phyloP scores from a whole-genome alignment of 2,888 invertebrate species.

The Aporophyla nigra region DNA sequence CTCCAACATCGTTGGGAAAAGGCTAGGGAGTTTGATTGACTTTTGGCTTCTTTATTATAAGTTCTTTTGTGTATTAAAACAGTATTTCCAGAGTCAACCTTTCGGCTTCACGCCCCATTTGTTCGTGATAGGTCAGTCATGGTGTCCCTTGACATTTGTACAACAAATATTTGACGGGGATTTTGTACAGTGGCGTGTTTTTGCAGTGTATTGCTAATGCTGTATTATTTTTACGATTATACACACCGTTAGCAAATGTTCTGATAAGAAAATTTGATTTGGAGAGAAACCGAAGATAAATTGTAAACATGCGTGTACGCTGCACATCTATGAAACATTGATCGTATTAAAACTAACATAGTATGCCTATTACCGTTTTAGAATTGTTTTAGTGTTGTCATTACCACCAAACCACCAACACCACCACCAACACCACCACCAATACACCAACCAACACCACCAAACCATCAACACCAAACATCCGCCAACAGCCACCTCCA shows the following conservation, averaged over 20 bases:
- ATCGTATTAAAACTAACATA: slow-evolving; percentile 22
- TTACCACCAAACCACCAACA: too few relatives aligned
- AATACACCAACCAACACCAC: too few relatives aligned
- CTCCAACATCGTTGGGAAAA: neutral
- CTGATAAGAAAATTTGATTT: neutral
- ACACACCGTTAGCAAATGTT: neutral
- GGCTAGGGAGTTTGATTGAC: too few relatives aligned
- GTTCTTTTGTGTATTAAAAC: neutral
- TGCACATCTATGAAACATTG: too few relatives aligned
- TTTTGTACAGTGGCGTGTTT: slow-evolving; percentile 2
- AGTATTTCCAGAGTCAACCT: slow-evolving; percentile 14
- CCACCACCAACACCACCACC: too few relatives aligned
- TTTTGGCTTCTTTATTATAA: too few relatives aligned
- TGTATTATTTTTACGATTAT: too few relatives aligned
- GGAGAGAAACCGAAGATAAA: neutral
- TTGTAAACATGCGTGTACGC: neutral
- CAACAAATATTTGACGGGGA: slow-evolving; percentile 26
- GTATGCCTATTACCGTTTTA: slow-evolving; percentile 21
- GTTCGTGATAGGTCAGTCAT: slow-evolving; percentile 48
- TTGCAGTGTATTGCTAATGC: neutral
- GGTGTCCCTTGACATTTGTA: slow-evolving; percentile 42
- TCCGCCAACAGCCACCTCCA: too few relatives aligned
- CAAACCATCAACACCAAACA: too few relatives aligned
- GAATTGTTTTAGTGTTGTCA: slow-evolving; percentile 24
- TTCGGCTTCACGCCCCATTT: slow-evolving; percentile 24